Base-by-base conservation (phyloP, 2,888 invertebrate genomes). In the Heliconius hortense region DNA sequence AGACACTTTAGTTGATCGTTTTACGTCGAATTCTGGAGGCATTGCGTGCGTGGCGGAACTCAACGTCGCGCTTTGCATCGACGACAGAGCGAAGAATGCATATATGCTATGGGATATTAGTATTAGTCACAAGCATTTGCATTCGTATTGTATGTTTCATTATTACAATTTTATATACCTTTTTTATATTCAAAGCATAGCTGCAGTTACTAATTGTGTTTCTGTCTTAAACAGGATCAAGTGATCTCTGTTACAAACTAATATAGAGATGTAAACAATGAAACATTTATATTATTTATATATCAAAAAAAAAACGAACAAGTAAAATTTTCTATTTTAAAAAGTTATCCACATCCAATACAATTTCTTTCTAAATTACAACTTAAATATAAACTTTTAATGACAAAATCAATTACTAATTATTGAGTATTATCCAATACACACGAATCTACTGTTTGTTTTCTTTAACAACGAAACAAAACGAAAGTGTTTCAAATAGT, bases 401-500 rank as follows among this genome's bases (percentile, higher is more conserved):
- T 53, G 5, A 53, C 7, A 53, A 48, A 53, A 13, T 31, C 31
- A 31, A 31, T 31, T 1, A 31, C 0, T 31, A 31, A 8, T 8
- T 31, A 31, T 31, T 8, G 8, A 31, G 31, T 31, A 31, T 31
- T 31, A 31, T 31, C 8, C 31, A 31, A 31, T 31, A 31, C 31
- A 5, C 31, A 31, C 31, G 24, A 10, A 7, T 7, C 53, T 15
- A 21, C n/a, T 15, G 35, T 4, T 39, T n/a, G 13, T 21, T n/a
- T 64, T 31, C n/a, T 35, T 39, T 18, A 63, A 2, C n/a, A 35
- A 66, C 56, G 39, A 24, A 13, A 66, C 8, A 69, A 59, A 75
- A 73, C 28, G 69, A 77, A 75, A 73, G 73, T 73, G 59, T 66
- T 66, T 66, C 18, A 43, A 8, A 24, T 24, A 35, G 31, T 35